phyloP scores from a whole-genome alignment of 2,888 invertebrate species.

The Alentia gelatinosa region DNA sequence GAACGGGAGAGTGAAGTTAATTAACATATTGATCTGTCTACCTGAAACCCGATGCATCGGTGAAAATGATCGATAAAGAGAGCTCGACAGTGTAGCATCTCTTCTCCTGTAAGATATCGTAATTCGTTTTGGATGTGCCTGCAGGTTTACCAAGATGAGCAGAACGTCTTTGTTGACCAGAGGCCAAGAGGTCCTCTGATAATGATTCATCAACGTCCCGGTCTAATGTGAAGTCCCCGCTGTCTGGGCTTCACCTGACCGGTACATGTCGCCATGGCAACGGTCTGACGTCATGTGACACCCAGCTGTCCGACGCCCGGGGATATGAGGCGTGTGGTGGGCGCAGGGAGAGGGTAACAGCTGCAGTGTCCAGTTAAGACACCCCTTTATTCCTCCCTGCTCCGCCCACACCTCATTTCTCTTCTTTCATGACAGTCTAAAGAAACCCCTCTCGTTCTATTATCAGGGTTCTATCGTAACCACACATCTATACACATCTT shows the following conservation, averaged over 20 bases:
- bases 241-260: neutral
- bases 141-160: neutral
- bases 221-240: neutral
- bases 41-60: too few species aligned
- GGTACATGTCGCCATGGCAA: neutral
- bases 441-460: too few species aligned
- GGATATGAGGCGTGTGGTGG: neutral
- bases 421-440: neutral
- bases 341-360: neutral
- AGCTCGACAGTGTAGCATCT: too few species aligned
- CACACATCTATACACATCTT: too few species aligned
- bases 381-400: neutral
- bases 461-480: too few species aligned
- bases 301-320: neutral
- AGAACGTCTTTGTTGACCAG: neutral
- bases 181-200: neutral
- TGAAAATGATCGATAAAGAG: too few species aligned
- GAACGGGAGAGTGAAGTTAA: too few species aligned
- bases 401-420: neutral
- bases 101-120: too few species aligned
- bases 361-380: constrained; percentile 22
- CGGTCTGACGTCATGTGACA: neutral
- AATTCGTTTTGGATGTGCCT: too few species aligned
- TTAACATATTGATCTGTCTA: too few species aligned
- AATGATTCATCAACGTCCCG: neutral